Conservation (phyloP, 2,888 invertebrate genomes). For the Hirtodrosophila trivittata region DNA sequence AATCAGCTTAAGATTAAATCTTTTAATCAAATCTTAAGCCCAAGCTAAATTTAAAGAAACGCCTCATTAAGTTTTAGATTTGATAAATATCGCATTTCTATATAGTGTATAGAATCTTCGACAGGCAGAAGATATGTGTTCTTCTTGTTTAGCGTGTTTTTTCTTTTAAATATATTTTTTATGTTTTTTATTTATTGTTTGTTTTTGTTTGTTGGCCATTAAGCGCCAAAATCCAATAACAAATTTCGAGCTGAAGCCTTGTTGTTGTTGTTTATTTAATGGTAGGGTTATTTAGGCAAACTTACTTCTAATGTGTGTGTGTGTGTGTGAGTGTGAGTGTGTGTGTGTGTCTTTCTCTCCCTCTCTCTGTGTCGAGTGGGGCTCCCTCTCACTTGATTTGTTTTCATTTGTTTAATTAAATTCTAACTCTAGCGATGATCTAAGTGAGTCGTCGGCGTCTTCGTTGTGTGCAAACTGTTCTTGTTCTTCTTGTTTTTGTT, state of each 20-base stretch:
- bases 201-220: constrained; percentile 58
- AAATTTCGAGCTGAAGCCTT: constrained; percentile 36
- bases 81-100: no score
- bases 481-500: constrained; percentile 18
- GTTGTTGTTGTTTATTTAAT: constrained; percentile 24
- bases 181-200: constrained; percentile 30
- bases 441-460: constrained; percentile 72
- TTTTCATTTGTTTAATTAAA: constrained; percentile 71
- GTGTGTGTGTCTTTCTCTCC: constrained; percentile 1
- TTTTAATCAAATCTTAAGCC: no score
- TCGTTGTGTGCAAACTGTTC: constrained; percentile 19
- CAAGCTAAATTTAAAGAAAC: no score
- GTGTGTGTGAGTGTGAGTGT: constrained; percentile 2
- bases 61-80: no score
- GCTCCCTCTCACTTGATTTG: constrained; percentile 23
- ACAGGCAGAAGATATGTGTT: no score
- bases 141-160: not conserved
- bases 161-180: constrained; percentile 2
- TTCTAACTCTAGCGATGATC: constrained; percentile 82
- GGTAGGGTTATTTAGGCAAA: constrained; percentile 23
- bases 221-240: constrained; percentile 51
- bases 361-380: not conserved
- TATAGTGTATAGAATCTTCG: no score
- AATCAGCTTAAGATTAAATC: no score
- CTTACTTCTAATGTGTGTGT: constrained; percentile 26